Percentiles rank a stretch among this genome's conserved stretches.
These are phyloP conservation scores for Oreochromis mossambicus DNA, from an alignment of 2,797 vertebrate genomes.

Conservation along the genomic window DNA sequence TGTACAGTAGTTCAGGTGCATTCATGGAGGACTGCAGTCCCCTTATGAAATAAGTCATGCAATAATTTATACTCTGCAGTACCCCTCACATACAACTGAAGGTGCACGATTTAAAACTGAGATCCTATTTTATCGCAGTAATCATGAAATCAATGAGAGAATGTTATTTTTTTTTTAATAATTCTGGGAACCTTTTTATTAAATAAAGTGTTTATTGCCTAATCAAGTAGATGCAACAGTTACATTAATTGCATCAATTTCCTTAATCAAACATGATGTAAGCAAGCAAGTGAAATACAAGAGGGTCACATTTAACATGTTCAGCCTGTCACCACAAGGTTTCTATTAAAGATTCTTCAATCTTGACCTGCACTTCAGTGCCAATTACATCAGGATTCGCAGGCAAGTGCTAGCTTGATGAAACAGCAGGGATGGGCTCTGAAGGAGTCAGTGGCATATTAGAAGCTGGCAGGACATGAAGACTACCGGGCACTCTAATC, in stretches of 20 bases:
- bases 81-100: not conserved
- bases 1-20: not conserved
- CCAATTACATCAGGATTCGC: not conserved
- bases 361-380: not conserved
- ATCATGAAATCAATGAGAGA: not conserved
- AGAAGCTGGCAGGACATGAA: not conserved
- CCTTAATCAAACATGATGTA: not conserved
- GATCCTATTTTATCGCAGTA: not conserved
- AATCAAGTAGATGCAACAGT: not conserved
- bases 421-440: not conserved
- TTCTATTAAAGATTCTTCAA: not conserved
- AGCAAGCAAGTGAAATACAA: not conserved
- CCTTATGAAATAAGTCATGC: not conserved
- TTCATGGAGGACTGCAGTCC: not conserved
- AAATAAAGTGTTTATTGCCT: not conserved
- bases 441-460: not conserved
- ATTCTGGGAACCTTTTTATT: not conserved
- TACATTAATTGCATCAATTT: not conserved
- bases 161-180: not conserved
- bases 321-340: not conserved
- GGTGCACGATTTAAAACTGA: not conserved
- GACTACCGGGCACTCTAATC: not conserved
- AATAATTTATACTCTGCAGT: not conserved
- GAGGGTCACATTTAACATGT: not conserved
- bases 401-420: not conserved